Percentiles rank a stretch among this genome's conserved stretches.
These are phyloP conservation scores for Drosophila infuscata DNA, from an alignment of 2,888 invertebrate species.

Conservation along the genomic window DNA sequence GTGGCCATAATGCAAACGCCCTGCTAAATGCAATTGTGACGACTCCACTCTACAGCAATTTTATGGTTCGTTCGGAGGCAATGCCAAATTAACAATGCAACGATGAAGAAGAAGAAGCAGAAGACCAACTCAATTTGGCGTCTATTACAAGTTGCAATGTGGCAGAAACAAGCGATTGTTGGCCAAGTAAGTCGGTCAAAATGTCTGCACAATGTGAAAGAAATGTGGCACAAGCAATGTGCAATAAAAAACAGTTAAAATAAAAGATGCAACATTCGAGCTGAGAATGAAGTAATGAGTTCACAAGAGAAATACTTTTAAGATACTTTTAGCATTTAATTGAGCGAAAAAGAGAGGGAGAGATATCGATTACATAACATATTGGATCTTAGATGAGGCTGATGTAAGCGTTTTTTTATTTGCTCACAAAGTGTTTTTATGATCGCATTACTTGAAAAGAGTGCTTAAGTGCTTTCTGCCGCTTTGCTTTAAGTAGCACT, in stretches of 20 bases:
- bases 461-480: conserved; percentile 4
- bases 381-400: conserved; percentile 7
- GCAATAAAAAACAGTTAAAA: conserved; percentile 22
- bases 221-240: conserved; percentile 46
- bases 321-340: neutral
- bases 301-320: neutral
- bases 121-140: conserved; percentile 49
- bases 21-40: conserved; percentile 48
- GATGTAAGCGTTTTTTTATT: conserved; percentile 11
- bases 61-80: conserved; percentile 12
- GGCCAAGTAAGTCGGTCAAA: conserved; percentile 43
- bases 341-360: neutral
- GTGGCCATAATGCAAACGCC: conserved; percentile 51
- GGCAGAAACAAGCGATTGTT: conserved; percentile 28
- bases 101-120: neutral
- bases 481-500: conserved; percentile 6
- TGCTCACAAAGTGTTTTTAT: conserved; percentile 16
- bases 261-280: conserved; percentile 15
- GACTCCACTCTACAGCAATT: neutral
- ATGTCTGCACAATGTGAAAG: conserved; percentile 19
- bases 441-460: conserved; percentile 9
- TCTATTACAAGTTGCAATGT: conserved; percentile 19
- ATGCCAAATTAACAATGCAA: conserved; percentile 49
- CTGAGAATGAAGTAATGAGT: neutral
- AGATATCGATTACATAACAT: conserved; percentile 10